Percentiles rank a stretch among this genome's conserved stretches.
Evolutionary conservation across 1,140 invertebrate species (phyloP).

Genomic region (Pteromalus puparum): DNA sequence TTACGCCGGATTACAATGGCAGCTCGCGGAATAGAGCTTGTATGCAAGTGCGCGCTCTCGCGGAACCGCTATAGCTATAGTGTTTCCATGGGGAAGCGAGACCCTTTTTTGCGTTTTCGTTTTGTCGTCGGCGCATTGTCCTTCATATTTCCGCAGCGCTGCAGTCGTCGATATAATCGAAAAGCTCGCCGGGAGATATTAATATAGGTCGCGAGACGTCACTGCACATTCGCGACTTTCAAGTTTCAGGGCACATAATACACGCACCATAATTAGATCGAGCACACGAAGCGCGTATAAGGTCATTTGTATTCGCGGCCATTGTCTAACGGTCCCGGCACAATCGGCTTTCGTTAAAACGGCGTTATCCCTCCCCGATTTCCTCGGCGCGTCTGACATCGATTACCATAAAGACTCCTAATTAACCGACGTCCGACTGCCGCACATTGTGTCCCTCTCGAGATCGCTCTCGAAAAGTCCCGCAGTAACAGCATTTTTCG

Average conservation of each 20-base stretch:
- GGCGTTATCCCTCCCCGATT: background rate
- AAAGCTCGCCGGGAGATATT: too few species aligned
- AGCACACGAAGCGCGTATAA: background rate
- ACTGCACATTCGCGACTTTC: too few species aligned
- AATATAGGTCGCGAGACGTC: too few species aligned
- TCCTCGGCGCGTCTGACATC: background rate
- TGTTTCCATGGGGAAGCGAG: too few species aligned
- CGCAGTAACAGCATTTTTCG: background rate
- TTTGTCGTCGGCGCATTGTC: too few species aligned
- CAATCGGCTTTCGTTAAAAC: background rate
- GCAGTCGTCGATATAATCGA: too few species aligned
- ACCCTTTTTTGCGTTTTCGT: too few species aligned
- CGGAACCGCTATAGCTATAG: background rate
- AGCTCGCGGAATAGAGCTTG: background rate
- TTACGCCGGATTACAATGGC: slow-evolving; percentile 52
- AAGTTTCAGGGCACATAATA: too few species aligned
- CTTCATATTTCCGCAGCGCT: too few species aligned
- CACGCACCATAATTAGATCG: too few species aligned
- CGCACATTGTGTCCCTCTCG: background rate
- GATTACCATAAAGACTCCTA: background rate
- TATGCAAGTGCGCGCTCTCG: background rate
- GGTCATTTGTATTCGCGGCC: background rate
- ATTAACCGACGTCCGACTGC: background rate
- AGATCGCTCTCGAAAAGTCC: background rate
- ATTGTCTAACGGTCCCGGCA: background rate